These are phyloP conservation scores for Tachypleus tridentatus DNA, from an alignment of 1,140 invertebrate species.

Conservation along the genomic window DNA sequence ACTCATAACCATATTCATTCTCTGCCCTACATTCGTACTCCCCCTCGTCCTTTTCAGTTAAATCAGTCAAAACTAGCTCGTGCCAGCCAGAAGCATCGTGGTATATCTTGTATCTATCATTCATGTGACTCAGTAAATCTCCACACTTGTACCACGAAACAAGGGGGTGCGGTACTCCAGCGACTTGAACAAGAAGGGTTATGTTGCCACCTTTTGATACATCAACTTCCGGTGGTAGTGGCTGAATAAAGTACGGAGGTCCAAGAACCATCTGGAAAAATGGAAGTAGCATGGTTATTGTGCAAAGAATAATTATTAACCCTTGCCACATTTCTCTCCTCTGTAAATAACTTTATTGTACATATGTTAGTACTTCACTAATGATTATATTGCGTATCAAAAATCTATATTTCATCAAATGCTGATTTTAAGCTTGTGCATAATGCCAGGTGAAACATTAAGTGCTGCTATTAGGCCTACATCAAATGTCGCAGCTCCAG, in stretches of 20 bases:
- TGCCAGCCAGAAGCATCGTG: slow-evolving; percentile 12
- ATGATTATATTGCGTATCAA: too few species aligned
- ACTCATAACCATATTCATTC: slow-evolving; percentile 39
- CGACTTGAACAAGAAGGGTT: slow-evolving; percentile 32
- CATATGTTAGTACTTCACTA: too few species aligned
- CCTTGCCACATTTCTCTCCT: too few species aligned
- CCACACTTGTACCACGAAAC: slow-evolving; percentile 32
- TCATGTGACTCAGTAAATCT: slow-evolving; percentile 27
- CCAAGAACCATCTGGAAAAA: slow-evolving; percentile 1
- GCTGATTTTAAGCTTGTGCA: too few species aligned
- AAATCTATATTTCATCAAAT: too few species aligned
- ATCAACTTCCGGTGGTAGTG: slow-evolving; percentile 12
- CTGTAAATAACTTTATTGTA: too few species aligned
- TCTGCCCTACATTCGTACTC: slow-evolving; percentile 39
- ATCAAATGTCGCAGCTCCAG: too few species aligned
- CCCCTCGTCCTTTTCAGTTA: slow-evolving; percentile 37
- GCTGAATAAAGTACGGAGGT: slow-evolving; percentile 13
- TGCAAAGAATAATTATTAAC: too few species aligned
- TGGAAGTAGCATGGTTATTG: too few species aligned
- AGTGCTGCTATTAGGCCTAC: too few species aligned
- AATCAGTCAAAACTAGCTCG: slow-evolving; percentile 31
- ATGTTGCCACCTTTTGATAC: slow-evolving; percentile 22
- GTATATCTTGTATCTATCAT: slow-evolving; percentile 17
- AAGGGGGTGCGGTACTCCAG: slow-evolving; percentile 28
- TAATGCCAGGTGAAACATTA: too few species aligned